Evolutionary conservation across 1,140 invertebrate species (phyloP).

Genomic region (Lineus longissimus): DNA sequence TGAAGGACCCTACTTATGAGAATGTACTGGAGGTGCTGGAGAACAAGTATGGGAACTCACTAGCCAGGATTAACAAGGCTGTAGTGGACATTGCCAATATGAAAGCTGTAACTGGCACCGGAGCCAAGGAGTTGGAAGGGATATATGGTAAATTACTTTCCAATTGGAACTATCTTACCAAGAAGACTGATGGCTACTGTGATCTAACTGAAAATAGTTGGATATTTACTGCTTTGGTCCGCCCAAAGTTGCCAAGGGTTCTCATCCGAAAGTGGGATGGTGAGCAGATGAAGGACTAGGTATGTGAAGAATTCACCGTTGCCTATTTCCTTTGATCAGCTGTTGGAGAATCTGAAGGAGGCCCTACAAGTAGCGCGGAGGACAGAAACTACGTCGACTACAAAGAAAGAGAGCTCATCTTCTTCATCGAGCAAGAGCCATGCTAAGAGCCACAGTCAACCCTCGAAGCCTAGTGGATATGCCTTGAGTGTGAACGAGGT

Average conservation of each 20-base stretch:
- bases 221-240: not conserved
- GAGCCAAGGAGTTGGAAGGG: not conserved
- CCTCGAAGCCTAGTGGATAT: not conserved
- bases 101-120: not conserved
- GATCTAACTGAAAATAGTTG: not conserved
- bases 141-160: not conserved
- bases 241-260: not conserved
- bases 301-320: not conserved
- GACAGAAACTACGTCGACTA: not conserved
- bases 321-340: not conserved
- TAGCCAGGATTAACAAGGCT: not conserved
- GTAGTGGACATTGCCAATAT: not conserved
- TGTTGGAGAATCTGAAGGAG: not conserved
- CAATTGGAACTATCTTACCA: constrained; percentile 1
- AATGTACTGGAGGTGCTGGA: not conserved
- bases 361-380: not conserved
- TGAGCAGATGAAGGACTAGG: not conserved
- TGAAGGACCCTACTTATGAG: constrained; percentile 3
- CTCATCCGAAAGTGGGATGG: not conserved
- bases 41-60: not conserved
- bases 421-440: not conserved
- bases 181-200: not conserved
- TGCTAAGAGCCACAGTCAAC: not conserved
- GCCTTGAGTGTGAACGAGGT: too few relatives aligned
- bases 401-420: not conserved